Percentiles rank a stretch among this genome's conserved stretches.
Evolutionary conservation across 2,113 vertebrate species (phyloP).

Genomic region (Tetrax tetrax): DNA sequence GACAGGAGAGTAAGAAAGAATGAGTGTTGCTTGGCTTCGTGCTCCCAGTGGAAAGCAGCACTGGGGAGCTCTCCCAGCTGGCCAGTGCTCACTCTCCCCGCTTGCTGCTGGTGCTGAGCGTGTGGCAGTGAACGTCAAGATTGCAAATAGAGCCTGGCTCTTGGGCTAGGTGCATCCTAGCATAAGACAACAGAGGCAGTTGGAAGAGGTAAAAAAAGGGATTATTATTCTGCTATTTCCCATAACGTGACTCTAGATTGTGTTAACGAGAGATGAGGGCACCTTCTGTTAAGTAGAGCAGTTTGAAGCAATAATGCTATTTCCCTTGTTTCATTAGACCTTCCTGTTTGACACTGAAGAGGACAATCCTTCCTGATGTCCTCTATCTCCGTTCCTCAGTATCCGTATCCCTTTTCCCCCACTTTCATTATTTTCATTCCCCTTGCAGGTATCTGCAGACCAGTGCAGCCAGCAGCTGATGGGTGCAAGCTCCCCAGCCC

Average conservation of each 20-base stretch:
- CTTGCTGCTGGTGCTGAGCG: background rate
- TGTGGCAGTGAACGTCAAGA: background rate
- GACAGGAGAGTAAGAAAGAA: background rate
- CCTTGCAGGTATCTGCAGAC: background rate
- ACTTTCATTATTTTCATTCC: background rate
- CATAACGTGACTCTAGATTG: background rate
- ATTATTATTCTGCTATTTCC: background rate
- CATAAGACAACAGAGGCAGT: fast-evolving
- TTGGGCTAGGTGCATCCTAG: background rate
- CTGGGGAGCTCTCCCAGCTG: background rate
- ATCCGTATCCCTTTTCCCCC: background rate
- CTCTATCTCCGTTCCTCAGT: background rate
- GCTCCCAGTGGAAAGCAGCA: background rate
- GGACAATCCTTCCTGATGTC: background rate
- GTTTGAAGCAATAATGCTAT: background rate
- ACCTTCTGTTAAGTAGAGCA: background rate
- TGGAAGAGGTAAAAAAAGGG: background rate
- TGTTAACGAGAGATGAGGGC: background rate
- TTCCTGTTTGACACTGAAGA: background rate
- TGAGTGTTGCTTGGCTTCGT: background rate
- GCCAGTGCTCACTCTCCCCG: background rate
- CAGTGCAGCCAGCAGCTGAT: background rate
- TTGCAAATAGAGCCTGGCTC: background rate
- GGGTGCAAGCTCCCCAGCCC: background rate
- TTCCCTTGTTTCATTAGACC: constrained; percentile 4